Evolutionary conservation across 2,113 vertebrate species (phyloP), one percentile per base, ranked within the genome.

Genomic region (Maccullochella peelii): DNA sequence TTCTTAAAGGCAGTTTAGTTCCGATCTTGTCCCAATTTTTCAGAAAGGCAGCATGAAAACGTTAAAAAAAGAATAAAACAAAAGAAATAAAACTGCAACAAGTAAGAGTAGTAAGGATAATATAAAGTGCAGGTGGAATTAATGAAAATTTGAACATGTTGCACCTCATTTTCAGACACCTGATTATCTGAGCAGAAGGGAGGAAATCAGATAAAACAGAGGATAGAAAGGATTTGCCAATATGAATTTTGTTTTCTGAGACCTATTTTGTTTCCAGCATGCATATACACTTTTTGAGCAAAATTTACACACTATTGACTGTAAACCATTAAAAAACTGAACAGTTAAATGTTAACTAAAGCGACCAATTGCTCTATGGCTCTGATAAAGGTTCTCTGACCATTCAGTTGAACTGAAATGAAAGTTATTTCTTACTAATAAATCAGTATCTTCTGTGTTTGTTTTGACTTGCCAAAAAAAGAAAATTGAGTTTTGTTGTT

Each of bases 1-100:
- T 21, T 18, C 20, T 40, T 25, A 54, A 27, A 77, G 27, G 38
- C 42, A 58, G 33, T 74, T 81, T 57, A 59, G 1, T 57, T 88
- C 36, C 25, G 1, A 44, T 59, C 7, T 27, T 9, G 49, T 69
- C n/a, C 14, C 25, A 62, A 0, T 54, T 54, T 38, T 79, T 27
- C 11, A 33, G 20, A 3, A 44, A 4, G 23, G 16, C 2, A 70
- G 33, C 54, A 52, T 50, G 18, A 40, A 63, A 23, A 15, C 2
- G 1, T 3, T 4, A 23, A 21, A 70, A 21, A 52, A 8, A 2
- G 21, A 44, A 33, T 23, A 21, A 27, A 69, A 54, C 2, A 8
- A 14, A 33, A 36, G 33, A 52, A 21, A 49, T 18, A 18, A 18
- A 49, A 18, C 16, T 49, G 23, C 6, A 42, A 42, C 62, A 63